Base-by-base conservation (phyloP, 92 coral and sea anemone species). In the Phenganax marumi region DNA sequence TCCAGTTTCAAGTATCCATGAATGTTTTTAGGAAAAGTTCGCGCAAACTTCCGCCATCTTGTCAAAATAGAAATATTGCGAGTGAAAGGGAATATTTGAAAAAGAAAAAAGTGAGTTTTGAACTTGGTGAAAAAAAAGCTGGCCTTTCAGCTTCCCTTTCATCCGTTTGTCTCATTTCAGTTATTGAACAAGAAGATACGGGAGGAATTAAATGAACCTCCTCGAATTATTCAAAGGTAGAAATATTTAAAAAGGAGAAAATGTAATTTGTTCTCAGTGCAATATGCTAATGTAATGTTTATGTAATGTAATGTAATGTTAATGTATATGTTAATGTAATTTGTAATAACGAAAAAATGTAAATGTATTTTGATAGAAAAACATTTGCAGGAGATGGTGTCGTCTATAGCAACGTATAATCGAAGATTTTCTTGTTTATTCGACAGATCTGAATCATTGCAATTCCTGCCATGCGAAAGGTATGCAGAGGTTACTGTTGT, bases 191-290 rank as follows among this genome's bases (percentile, higher is more conserved):
- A 81, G 52, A 84, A 75, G 52, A 86, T 89, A 61, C 70, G 78
- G 23, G 91, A 86, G 54, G 88, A 90, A 70, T 21, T 84, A 17
- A 72, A 77, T 12, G 84, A 90, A 50, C 87, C 97, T 8, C 90
- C 91, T 58, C 89, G 86, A 18, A 39, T 51, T 26, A 80, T 92
- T 25, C 17, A 86, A 55, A 87, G 93, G 97, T 92, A 50, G 16
- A 52, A 7, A 70, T 66, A 6, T 46, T 43, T 61, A 5, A 2
- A 1, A 33, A 5, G 3, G 43, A 33, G 5, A 1, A 33, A 33
- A 33, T 33, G n/a, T n/a, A n/a, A 33, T n/a, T n/a, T n/a, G n/a
- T n/a, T n/a, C n/a, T n/a, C n/a, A n/a, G n/a, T n/a, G n/a, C n/a
- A n/a, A n/a, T n/a, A n/a, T n/a, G n/a, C n/a, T n/a, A n/a, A n/a